Evolutionary conservation across 2,113 vertebrate genomes (phyloP).

Genomic region (Gallinago media): DNA sequence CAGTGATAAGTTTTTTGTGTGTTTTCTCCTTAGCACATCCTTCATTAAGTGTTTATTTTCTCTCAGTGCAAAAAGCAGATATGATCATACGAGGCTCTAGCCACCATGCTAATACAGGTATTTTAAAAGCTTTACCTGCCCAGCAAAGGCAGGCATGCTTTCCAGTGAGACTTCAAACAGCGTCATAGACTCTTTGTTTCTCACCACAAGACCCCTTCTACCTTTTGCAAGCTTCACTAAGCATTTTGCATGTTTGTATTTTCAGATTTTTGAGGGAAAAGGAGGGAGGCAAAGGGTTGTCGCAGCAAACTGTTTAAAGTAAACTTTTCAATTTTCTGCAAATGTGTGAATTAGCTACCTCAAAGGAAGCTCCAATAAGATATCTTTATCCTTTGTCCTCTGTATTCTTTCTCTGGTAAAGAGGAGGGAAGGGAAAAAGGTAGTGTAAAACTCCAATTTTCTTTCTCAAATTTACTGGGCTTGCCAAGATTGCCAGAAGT

Average conservation of each 20-base stretch:
- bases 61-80: constrained; percentile 26
- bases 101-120: constrained; percentile 12
- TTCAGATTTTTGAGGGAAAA: constrained; percentile 8
- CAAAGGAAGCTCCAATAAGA: background rate
- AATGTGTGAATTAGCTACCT: background rate
- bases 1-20: fast-evolving
- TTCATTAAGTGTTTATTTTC: background rate
- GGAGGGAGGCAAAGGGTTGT: background rate
- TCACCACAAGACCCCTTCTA: constrained; percentile 28
- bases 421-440: background rate
- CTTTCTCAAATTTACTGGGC: background rate
- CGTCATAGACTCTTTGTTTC: constrained; percentile 46
- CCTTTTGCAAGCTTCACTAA: background rate
- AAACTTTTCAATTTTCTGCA: background rate
- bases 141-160: constrained; percentile 40
- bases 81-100: background rate
- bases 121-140: constrained; percentile 19
- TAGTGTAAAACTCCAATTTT: background rate
- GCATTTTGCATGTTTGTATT: background rate
- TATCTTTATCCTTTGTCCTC: background rate
- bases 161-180: constrained; percentile 64
- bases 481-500: background rate
- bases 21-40: background rate
- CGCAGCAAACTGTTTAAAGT: background rate
- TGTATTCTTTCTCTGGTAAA: background rate